Percentiles rank a stretch among this genome's conserved stretches.
phyloP scores from a whole-genome alignment of 2,797 vertebrate species.

The Hippoglossus hippoglossus region DNA sequence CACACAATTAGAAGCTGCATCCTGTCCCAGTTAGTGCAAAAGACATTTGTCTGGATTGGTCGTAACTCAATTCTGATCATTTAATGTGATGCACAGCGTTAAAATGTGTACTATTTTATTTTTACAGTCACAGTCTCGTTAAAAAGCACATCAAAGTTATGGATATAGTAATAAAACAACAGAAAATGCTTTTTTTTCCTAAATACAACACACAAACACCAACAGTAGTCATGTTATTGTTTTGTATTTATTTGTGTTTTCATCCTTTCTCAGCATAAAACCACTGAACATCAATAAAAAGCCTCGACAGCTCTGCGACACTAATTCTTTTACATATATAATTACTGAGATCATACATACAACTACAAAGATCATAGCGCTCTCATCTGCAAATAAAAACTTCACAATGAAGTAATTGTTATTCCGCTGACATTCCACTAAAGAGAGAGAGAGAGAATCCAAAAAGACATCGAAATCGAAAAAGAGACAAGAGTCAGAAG shows the following conservation, averaged over 20 bases:
- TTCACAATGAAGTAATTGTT: not conserved
- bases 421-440: not conserved
- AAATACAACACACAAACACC: not conserved
- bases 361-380: not conserved
- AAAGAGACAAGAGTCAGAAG: not conserved
- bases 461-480: not conserved
- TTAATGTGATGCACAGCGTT: conserved; percentile 17
- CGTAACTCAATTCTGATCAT: conserved; percentile 40
- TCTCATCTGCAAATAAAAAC: conserved; percentile 3
- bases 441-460: not conserved
- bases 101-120: conserved; percentile 8
- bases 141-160: not conserved
- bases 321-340: not conserved
- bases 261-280: not conserved
- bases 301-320: not conserved
- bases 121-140: too few relatives aligned
- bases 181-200: conserved; percentile 1
- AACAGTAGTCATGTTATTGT: not conserved
- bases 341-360: conserved; percentile 1
- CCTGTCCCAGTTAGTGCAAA: conserved; percentile 38
- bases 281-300: not conserved
- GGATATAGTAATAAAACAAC: conserved; percentile 6
- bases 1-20: conserved; percentile 28
- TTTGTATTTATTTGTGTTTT: too few relatives aligned
- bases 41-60: conserved; percentile 41